Base-by-base conservation (phyloP, 92 coral and sea anemone species). In the Porites rus region DNA sequence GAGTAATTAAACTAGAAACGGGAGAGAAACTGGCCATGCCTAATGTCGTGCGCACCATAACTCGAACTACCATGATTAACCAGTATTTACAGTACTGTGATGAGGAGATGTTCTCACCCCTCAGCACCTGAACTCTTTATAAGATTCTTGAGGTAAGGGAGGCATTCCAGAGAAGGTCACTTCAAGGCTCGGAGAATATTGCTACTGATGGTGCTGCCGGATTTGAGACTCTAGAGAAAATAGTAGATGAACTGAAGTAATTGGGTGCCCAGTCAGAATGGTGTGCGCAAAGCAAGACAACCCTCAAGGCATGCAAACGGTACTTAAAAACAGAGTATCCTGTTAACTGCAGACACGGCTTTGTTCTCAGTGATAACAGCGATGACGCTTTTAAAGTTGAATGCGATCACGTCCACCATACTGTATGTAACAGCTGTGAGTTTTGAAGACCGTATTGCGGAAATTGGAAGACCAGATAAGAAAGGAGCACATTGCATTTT, bases 201-300 rank as follows among this genome's bases (percentile, higher is more conserved):
- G 94, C 97, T 21, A 83, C 96, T 53, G 94, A 93, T 64, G 96
- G 94, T 12, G 76, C 90, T 10, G 88, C 92, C 70, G 97, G 84
- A 51, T 91, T 91, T 70, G 88, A 89, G 21, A 59, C 83, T 14
- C 79, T 89, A n/a, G 83, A 83, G 53, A 78, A 71, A 88, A 82
- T 93, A 53, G 69, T 91, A 53, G 88, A 75, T 18, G 75, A 83
- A 10, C 85, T 86, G 25, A 50, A 86, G 14, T 14, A 81, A 6
- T 65, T 22, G 50, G 91, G 91, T 31, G 85, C 69, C 46, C 62
- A 59, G 24, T 9, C 60, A 64, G 16, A 13, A 21, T 90, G 93
- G 93, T 69, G 82, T 7, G 46, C 8, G n/a, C 50, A 76, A n/a
- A 59, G 72, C 28, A 90, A 75, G 51, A 7, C 25, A n/a, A 56